Evolutionary conservation across 2,888 invertebrate species (phyloP).

Genomic region (Trachelus stipa): DNA sequence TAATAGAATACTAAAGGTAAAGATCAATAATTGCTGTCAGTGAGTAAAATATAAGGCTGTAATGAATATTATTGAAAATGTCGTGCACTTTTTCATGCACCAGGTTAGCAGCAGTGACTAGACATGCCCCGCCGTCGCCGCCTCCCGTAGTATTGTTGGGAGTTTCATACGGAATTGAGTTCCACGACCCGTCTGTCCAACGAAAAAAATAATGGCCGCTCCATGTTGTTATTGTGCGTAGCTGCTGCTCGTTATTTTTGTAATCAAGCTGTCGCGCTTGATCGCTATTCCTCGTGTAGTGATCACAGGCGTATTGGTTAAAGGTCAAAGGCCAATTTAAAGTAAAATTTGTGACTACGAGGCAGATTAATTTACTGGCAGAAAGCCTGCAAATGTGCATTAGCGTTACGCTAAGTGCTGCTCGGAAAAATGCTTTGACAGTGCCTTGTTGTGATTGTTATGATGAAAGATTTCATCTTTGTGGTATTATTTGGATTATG

Average conservation of each 20-base stretch:
- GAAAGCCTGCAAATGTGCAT: slow-evolving; percentile 18
- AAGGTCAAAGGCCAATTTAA: background rate
- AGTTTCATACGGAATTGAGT: slow-evolving; percentile 7
- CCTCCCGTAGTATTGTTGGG: background rate
- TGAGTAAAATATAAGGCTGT: background rate
- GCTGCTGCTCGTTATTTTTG: slow-evolving; percentile 34
- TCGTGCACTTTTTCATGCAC: background rate
- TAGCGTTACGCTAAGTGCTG: slow-evolving; percentile 7
- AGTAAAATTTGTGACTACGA: background rate
- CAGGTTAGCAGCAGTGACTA: background rate
- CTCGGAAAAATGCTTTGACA: slow-evolving; percentile 17
- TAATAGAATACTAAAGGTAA: background rate
- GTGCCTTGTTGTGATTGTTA: background rate
- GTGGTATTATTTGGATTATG: slow-evolving; percentile 1
- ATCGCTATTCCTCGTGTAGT: slow-evolving; percentile 1
- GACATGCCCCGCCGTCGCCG: background rate
- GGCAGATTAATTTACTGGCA: background rate
- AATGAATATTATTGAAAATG: background rate
- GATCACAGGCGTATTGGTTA: background rate
- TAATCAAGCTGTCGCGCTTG: slow-evolving; percentile 17
- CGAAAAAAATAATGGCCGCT: slow-evolving; percentile 51
- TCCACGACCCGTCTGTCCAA: slow-evolving; percentile 12
- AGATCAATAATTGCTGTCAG: background rate
- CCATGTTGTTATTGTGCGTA: slow-evolving; percentile 48
- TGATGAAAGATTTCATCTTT: slow-evolving; percentile 5